Evolutionary conservation across 2,797 vertebrate genomes (phyloP).

Genomic region (Nannoperca obscura): DNA sequence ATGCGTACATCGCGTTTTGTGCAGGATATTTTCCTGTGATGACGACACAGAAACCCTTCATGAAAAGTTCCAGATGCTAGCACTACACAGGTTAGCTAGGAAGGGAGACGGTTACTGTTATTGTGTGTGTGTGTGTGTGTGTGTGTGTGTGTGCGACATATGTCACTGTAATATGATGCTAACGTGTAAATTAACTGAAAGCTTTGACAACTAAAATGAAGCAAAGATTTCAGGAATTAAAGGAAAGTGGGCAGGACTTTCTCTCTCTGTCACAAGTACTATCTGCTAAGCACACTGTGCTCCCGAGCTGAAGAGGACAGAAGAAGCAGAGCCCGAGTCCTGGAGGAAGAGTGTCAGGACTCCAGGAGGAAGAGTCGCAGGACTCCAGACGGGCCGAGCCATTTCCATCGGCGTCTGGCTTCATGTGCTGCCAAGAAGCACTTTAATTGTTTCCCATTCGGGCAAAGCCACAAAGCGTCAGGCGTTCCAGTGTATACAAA

Average conservation of each 20-base stretch:
- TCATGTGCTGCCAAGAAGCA: constrained; percentile 72
- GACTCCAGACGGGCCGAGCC: constrained; percentile 56
- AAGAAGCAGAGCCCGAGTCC: constrained; percentile 2
- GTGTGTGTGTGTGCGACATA: no score
- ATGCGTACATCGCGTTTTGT: neutral
- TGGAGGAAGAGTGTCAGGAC: constrained; percentile 48
- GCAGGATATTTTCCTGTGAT: no score
- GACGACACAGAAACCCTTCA: neutral
- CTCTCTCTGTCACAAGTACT: neutral
- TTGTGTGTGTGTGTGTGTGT: no score
- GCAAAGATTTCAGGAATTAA: neutral
- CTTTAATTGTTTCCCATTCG: constrained; percentile 78
- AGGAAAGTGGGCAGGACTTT: neutral
- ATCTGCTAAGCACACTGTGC: neutral
- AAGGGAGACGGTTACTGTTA: no score
- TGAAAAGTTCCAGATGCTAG: neutral
- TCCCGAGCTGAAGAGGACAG: neutral
- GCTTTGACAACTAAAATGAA: neutral
- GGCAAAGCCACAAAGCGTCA: constrained; percentile 67
- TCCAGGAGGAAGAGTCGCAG: constrained; percentile 52
- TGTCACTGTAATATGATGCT: neutral
- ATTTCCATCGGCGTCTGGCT: constrained; percentile 70
- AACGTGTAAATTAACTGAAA: neutral
- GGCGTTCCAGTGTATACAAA: constrained; percentile 74
- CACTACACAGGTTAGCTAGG: no score